A percentile compares a stretch with the other conserved stretches of the same genome.
phyloP scores from a whole-genome alignment of 2,888 invertebrate species.

The Hyposoter didymator region DNA sequence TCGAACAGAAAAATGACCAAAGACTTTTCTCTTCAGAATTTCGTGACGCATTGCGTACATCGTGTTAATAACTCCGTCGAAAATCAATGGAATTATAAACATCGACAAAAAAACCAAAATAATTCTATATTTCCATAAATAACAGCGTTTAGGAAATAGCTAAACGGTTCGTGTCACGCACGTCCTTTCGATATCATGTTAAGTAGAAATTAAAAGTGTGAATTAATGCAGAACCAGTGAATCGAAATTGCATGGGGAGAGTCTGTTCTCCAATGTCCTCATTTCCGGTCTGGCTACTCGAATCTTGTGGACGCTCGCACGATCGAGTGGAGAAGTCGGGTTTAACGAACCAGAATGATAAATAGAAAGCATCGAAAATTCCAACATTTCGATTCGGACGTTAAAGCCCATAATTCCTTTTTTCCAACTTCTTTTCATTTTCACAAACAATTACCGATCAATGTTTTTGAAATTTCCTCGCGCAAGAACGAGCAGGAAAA shows the following conservation, averaged over 20 bases:
- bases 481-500: not conserved
- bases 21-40: not conserved
- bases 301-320: not conserved
- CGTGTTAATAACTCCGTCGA: not conserved
- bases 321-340: not conserved
- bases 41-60: not conserved
- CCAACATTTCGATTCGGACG: not conserved
- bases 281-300: conserved; percentile 9
- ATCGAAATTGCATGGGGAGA: not conserved
- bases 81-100: not conserved
- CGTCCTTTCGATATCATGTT: not conserved
- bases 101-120: not conserved
- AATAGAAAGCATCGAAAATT: conserved; percentile 13
- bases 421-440: not conserved
- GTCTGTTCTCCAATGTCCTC: conserved; percentile 24
- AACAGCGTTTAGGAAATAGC: not conserved
- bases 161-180: not conserved
- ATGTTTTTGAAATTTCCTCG: not conserved
- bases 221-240: conserved; percentile 4
- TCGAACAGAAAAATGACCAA: not conserved
- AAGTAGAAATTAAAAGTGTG: not conserved
- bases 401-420: not conserved
- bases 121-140: not conserved
- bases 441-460: not conserved
- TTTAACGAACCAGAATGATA: conserved; percentile 14